Evolutionary conservation across 2,797 vertebrate genomes (phyloP), one percentile per base, ranked within the genome.

Genomic region (Nyctalus aviator): DNA sequence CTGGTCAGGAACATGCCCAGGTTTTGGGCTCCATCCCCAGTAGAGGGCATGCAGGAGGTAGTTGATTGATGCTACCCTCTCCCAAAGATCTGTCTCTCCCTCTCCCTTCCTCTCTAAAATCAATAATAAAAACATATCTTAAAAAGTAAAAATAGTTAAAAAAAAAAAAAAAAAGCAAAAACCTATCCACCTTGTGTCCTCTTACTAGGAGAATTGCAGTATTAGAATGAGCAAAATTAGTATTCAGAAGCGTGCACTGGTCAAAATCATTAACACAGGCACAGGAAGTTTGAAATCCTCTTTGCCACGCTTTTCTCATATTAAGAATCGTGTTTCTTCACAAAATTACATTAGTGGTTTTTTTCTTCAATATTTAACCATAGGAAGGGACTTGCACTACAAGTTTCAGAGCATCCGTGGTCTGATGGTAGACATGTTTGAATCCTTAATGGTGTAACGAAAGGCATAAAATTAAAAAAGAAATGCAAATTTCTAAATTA

Each of bases 401-500:
- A 32, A 71, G 11, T 6, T 92, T n/a, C 12, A 84, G 48, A 23
- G 48, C 0, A 15, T 2, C 50, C 25, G 2, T 71, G n/a, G 14
- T 7, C 35, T 84, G 20, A 66, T 78, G 25, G 90, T 8, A 44
- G 94, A 64, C 59, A 25, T 7, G 0, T 73, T 79, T 35, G 27
- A 84, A 82, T n/a, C 11, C 7, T 77, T 50, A 66, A 14, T 88
- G 76, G 35, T 77, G 9, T 72, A 62, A 53, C 18, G 18, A 8
- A 91, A 18, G 25, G 3, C 62, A 71, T 68, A 66, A 78, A 59
- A 41, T 37, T 0, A 9, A 55, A 86, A 90, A 27, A 30, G 4
- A 83, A 55, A 35, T 81, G 15, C 1, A 35, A 55, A 69, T 25
- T 88, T 76, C 69, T 59, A 41, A 92, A 95, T 27, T 84, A 68